Evolutionary conservation across 2,888 invertebrate species (phyloP), one percentile per base, ranked within the genome.

Genomic region (Acrocyrtus sp.): DNA sequence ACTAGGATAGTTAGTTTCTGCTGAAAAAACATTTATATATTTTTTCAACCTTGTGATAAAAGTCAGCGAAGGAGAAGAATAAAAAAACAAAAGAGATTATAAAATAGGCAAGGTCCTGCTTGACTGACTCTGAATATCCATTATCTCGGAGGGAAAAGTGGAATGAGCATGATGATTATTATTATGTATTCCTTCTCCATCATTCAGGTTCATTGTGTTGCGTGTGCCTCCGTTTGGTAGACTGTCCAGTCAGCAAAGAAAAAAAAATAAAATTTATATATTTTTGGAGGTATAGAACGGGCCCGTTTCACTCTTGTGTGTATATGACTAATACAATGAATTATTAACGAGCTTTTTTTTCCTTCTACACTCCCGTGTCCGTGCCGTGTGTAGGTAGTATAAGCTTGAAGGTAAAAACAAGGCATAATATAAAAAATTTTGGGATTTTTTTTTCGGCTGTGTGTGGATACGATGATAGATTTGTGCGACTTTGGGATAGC

Each of bases 301-400:
- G n/a, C n/a, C n/a, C n/a, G n/a, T n/a, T n/a, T n/a, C n/a, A n/a
- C 19, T 27, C 22, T 50, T 67, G 22, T 45, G 10, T 17, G 12
- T 5, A 41, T 66, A 53, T 67, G 67, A 67, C 67, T 67, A 67
- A 67, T 67, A 51, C 67, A 67, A 67, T 67, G 67, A 67, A 67
- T 67, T 67, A 67, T 67, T 67, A 67, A 67, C 60, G 58, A 60
- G 21, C 50, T 21, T 29, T 19, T 12, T 57, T 10, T n/a, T 57
- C 24, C 24, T n/a, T 15, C 17, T n/a, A n/a, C n/a, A n/a, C n/a
- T n/a, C n/a, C n/a, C n/a, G n/a, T n/a, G n/a, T n/a, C n/a, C n/a
- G n/a, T 21, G 10, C 17, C 34, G 54, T 54, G n/a, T 19, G 56
- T 19, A 47, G 21, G 24, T 26, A 22, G 43, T 12, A 57, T 21